Percentiles rank a stretch among this genome's conserved stretches.
Conservation (phyloP, 2,113 vertebrate species). For the Coptodon rendalli region DNA sequence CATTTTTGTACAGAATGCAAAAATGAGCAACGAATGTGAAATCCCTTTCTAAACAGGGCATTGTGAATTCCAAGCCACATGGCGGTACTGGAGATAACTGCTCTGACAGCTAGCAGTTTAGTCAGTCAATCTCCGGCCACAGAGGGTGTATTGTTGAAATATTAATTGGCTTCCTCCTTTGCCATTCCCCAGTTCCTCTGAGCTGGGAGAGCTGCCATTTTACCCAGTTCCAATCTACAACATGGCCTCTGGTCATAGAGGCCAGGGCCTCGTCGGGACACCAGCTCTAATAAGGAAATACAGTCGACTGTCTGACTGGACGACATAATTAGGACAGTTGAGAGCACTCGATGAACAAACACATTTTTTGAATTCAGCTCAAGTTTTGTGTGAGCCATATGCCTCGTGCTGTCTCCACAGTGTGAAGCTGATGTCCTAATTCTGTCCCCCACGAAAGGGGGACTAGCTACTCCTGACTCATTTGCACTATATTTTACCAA, state of each 20-base stretch:
- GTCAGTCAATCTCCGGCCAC: constrained; percentile 41
- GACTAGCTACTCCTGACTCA: not conserved
- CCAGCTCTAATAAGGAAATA: constrained; percentile 14
- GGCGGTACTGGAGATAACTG: constrained; percentile 30
- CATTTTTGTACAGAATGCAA: constrained; percentile 12
- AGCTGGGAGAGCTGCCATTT: constrained; percentile 52
- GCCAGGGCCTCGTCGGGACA: constrained; percentile 34
- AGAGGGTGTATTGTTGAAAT: constrained; percentile 55
- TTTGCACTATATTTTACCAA: not conserved
- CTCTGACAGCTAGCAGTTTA: constrained; percentile 30
- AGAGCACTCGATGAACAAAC: constrained; percentile 21
- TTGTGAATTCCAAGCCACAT: constrained; percentile 8
- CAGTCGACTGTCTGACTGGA: constrained; percentile 18
- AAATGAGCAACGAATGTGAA: not conserved
- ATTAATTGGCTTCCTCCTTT: constrained; percentile 50
- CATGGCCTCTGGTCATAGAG: constrained; percentile 39
- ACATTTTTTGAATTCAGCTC: constrained; percentile 25
- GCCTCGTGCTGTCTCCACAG: constrained; percentile 4
- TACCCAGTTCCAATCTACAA: constrained; percentile 42
- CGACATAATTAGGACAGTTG: constrained; percentile 27
- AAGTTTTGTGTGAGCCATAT: constrained; percentile 6
- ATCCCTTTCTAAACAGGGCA: not conserved
- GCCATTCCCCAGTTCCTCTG: constrained; percentile 21
- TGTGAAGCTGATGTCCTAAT: constrained; percentile 24
- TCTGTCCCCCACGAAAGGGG: constrained; percentile 1